phyloP scores from a whole-genome alignment of 2,888 invertebrate species.

The Caenorhabditis sp. region DNA sequence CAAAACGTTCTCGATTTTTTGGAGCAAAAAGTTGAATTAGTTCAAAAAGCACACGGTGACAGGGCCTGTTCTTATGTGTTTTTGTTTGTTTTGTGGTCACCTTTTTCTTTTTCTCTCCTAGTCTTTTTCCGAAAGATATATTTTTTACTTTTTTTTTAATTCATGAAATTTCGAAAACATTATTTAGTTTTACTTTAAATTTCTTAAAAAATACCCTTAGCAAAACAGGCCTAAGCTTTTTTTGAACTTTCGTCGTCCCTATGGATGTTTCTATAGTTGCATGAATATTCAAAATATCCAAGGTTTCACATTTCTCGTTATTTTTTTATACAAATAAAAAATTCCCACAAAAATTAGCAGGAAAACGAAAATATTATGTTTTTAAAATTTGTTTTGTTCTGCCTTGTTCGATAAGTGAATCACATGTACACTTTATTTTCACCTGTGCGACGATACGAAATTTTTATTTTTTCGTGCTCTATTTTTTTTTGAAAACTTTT shows the following conservation, averaged over 20 bases:
- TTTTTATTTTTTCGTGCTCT: not conserved
- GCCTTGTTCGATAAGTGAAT: not conserved
- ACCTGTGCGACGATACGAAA: too few relatives aligned
- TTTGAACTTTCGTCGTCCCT: not conserved
- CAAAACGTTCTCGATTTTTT: too few relatives aligned
- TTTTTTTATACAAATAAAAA: too few relatives aligned
- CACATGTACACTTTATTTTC: not conserved
- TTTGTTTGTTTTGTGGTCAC: not conserved
- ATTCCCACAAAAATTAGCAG: slow-evolving; percentile 3
- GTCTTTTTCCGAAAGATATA: not conserved
- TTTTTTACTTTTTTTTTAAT: not conserved
- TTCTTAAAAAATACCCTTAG: too few relatives aligned
- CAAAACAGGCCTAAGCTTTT: too few relatives aligned
- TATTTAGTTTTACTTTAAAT: too few relatives aligned
- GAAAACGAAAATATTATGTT: not conserved
- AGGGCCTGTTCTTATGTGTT: not conserved
- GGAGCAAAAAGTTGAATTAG: not conserved
- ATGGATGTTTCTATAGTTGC: not conserved
- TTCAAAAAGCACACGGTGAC: not conserved
- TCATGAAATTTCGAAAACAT: slow-evolving; percentile 1
- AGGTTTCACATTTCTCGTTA: not conserved
- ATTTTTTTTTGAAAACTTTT: too few relatives aligned
- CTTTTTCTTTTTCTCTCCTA: not conserved
- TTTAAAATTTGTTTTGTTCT: slow-evolving; percentile 4
- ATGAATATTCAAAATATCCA: not conserved